These are phyloP conservation scores for Betta splendens DNA, from an alignment of 2,797 vertebrate species.

Conservation along the genomic window DNA sequence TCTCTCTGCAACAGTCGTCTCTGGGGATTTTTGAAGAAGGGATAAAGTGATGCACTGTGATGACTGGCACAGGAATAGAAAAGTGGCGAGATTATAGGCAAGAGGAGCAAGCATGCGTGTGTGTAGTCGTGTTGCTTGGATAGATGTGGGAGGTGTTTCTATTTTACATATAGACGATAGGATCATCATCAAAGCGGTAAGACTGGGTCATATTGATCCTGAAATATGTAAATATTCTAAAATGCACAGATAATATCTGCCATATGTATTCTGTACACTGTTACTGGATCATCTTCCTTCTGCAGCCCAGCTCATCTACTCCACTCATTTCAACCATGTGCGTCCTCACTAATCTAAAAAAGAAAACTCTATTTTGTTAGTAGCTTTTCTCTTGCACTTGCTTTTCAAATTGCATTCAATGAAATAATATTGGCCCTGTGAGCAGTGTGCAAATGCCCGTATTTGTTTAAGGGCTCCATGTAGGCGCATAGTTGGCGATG, in stretches of 20 bases:
- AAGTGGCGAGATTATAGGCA: conserved; percentile 50
- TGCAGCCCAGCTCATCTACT: conserved; percentile 6
- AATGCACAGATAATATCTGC: conserved; percentile 1
- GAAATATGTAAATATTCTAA: conserved; percentile 1
- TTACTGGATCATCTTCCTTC: conserved; percentile 5
- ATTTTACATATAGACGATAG: conserved; percentile 17
- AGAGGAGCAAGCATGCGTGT: conserved; percentile 6
- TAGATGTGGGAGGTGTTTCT: conserved; percentile 31
- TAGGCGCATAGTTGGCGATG: background rate
- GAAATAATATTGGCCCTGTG: too few species aligned
- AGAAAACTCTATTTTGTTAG: conserved; percentile 5
- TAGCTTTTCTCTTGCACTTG: conserved; percentile 4
- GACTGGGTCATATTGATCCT: conserved; percentile 5
- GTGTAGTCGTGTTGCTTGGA: conserved; percentile 28
- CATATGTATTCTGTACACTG: conserved; percentile 1
- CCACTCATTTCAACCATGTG: conserved; percentile 6
- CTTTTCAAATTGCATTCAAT: conserved; percentile 12
- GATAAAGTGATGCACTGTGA: conserved; percentile 65
- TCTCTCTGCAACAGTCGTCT: conserved; percentile 61
- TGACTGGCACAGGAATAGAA: conserved; percentile 52
- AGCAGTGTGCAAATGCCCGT: conserved; percentile 12
- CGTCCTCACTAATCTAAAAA: conserved; percentile 29
- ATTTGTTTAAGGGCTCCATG: conserved; percentile 2
- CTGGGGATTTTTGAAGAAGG: conserved; percentile 61
- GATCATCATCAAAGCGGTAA: conserved; percentile 11